A percentile compares a stretch with the other conserved stretches of the same genome.
phyloP scores from a whole-genome alignment of 53 echinoderm and acorn worm species.

The Crossaster papposus region DNA sequence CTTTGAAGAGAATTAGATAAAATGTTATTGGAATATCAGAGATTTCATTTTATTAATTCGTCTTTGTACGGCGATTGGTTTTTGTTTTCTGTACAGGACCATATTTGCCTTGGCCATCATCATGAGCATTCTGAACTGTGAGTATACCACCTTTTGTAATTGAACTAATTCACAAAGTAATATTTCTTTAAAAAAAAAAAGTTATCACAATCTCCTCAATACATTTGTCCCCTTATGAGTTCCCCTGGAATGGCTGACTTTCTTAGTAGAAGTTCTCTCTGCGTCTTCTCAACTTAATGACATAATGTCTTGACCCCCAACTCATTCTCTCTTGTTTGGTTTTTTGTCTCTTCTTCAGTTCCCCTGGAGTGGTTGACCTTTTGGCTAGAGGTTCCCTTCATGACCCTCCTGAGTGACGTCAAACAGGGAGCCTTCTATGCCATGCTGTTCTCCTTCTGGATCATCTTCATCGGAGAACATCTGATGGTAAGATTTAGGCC shows the following conservation, averaged over 20 bases:
- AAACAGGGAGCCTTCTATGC: conserved; percentile 93
- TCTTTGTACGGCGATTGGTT: too few species aligned
- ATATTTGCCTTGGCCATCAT: conserved; percentile 87
- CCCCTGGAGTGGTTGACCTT: conserved; percentile 96
- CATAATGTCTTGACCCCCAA: too few species aligned
- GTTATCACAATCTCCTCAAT: too few species aligned
- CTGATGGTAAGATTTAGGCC: conserved; percentile 82
- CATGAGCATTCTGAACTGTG: conserved; percentile 89
- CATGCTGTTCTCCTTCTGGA: conserved; percentile 97
- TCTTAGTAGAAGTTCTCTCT: too few species aligned
- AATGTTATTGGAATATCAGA: too few species aligned
- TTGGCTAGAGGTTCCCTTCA: conserved; percentile 76
- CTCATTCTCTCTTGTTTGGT: too few species aligned
- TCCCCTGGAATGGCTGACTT: too few species aligned
- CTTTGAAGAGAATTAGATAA: too few species aligned
- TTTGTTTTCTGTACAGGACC: conserved; percentile 68
- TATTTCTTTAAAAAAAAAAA: not conserved
- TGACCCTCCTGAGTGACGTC: conserved; percentile 89
- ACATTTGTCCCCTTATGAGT: too few species aligned
- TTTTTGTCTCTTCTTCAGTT: conserved; percentile 64
- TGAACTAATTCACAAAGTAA: not conserved
- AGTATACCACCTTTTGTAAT: conserved; percentile 31
- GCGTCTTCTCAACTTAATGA: too few species aligned
- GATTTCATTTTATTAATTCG: too few species aligned
- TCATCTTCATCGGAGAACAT: conserved; percentile 96